Evolutionary conservation across 1,140 invertebrate genomes (phyloP), one percentile per base, ranked within the genome.

Genomic region (Drosophila lacertosa): DNA sequence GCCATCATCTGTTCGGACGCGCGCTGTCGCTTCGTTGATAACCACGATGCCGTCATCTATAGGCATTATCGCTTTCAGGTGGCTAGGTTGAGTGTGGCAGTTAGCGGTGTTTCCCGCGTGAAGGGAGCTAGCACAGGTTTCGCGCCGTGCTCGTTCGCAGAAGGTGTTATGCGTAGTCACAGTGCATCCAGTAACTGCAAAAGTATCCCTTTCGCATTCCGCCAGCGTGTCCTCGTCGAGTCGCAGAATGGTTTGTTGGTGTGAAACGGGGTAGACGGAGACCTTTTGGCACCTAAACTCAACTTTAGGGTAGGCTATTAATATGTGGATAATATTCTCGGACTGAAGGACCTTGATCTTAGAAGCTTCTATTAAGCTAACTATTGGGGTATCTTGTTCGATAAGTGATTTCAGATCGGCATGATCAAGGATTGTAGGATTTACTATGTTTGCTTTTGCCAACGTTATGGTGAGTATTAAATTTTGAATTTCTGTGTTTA

Each of bases 361-460:
- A n/a, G n/a, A n/a, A n/a, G n/a, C n/a, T n/a, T n/a, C n/a, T n/a
- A n/a, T n/a, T n/a, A n/a, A n/a, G n/a, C n/a, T n/a, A n/a, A n/a
- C n/a, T n/a, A n/a, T n/a, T n/a, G n/a, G n/a, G n/a, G n/a, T n/a
- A n/a, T n/a, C n/a, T n/a, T n/a, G n/a, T n/a, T n/a, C n/a, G n/a
- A n/a, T n/a, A n/a, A n/a, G n/a, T n/a, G n/a, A n/a, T n/a, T n/a
- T n/a, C n/a, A n/a, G n/a, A n/a, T n/a, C n/a, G n/a, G n/a, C n/a
- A n/a, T n/a, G n/a, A n/a, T n/a, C n/a, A n/a, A n/a, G n/a, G n/a
- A n/a, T n/a, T n/a, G n/a, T n/a, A n/a, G n/a, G n/a, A n/a, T n/a
- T n/a, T n/a, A n/a, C n/a, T n/a, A n/a, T n/a, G n/a, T 39, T 39
- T 39, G 35, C 35, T 39, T 39, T 39, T 39, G 35, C 35, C 35